Base-by-base conservation (phyloP, 2,113 vertebrate genomes). In the Gambusia affinis region DNA sequence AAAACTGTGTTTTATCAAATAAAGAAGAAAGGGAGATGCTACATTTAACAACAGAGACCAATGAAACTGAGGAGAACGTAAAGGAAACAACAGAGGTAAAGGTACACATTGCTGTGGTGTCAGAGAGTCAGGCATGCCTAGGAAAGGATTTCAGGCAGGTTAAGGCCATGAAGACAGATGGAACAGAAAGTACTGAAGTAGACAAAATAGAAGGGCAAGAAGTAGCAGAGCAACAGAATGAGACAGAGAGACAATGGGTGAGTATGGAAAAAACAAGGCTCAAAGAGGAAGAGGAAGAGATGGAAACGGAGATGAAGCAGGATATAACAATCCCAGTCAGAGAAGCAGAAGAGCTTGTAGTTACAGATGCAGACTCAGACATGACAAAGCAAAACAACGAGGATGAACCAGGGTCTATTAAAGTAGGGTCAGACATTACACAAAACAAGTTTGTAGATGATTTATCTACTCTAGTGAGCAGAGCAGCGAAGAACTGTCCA, bases 401-500 rank as follows among this genome's bases (percentile, higher is more conserved):
- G 57, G 68, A 72, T 54, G 72, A 85, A 75, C 29, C 24, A 27
- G 4, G 1, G 14, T 60, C 33, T 63, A 79, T 54, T 51, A 73
- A 82, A 12, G 39, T 63, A 47, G 64, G 68, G 22, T 76, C 60
- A 66, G 80, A 78, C 27, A 1, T 51, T 1, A 30, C 19, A 27
- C 73, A 70, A 78, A 76, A 44, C 60, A 65, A 66, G 31, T 61
- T 14, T 6, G 47, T 71, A 30, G 73, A 73, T 22, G 37, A 19
- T 75, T 67, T 66, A 61, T 84, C 66, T 63, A 81, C 85, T 74
- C 70, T 8, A n/a, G 61, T 84, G 71, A 67, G 51, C 76, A 72
- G 24, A 72, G n/a, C 47, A 82, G 14, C 30, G 57, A 22, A 77
- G 70, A 75, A 70, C 1, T 61, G 69, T 67, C 72, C 35, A 15